Evolutionary conservation across 1,140 invertebrate species (phyloP), one percentile per base, ranked within the genome.

Genomic region (Lycorma delicatula): DNA sequence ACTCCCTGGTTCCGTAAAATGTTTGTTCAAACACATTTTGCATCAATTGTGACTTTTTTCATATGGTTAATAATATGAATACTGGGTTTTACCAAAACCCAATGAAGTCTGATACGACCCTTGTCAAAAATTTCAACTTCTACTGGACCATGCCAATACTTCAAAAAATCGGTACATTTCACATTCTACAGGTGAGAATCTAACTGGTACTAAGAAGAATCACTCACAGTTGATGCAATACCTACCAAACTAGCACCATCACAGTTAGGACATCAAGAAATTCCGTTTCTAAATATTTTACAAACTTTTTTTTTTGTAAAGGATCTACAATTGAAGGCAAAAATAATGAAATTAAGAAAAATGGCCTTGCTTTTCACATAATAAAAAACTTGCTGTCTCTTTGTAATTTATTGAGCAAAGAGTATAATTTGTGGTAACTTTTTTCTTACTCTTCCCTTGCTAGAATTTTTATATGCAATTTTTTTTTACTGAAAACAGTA

Each of bases 141-240:
- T 68, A 26, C 56, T 67, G 52, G 59, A 67, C 38, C 65, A 67
- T 50, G 63, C 62, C 26, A 68, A 68, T 46, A n/a, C n/a, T n/a
- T 67, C 66, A 49, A 60, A 58, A 29, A 54, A 58, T 31, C 47
- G 67, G 59, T 69, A 64, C 55, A 59, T 52, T n/a, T 64, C 64
- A 13, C 34, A 34, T 63, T 57, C 29, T 58, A 66, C 20, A n/a
- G 60, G 63, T 60, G 61, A 67, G 59, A 64, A 58, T 41, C 46
- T 64, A 23, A 59, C 63, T 36, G 64, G 65, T 38, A 65, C 65
- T 25, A 55, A 64, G 41, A n/a, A n/a, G n/a, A 59, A 47, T 36
- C 57, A 58, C 20, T 50, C 60, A 18, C 41, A 31, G 6, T 46
- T 66, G 16, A 63, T 44, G 16, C 66, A 67, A 41, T 68, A 66